These are phyloP conservation scores for Salvelinus alpinus DNA, from an alignment of 2,113 vertebrate genomes.

Conservation along the genomic window DNA sequence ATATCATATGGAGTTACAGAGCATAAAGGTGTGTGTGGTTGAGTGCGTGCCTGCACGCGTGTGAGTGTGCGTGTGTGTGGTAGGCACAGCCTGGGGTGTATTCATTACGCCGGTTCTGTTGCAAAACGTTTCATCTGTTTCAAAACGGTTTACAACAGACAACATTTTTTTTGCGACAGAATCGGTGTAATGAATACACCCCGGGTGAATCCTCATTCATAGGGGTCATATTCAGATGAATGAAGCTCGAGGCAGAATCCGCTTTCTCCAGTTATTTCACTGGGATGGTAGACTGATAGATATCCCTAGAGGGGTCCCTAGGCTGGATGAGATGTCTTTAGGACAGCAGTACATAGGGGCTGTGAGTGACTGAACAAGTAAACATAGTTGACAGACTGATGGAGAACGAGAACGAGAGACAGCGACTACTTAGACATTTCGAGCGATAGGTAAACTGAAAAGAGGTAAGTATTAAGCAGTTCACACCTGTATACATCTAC, in stretches of 20 bases:
- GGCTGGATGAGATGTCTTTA: conserved; percentile 44
- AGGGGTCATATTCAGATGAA: conserved; percentile 12
- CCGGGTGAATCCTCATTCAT: conserved; percentile 4
- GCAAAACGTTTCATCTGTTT: too few relatives aligned
- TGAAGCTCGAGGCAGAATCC: conserved; percentile 11
- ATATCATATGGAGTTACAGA: conserved; percentile 26
- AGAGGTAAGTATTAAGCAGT: not conserved
- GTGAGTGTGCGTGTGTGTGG: conserved; percentile 6
- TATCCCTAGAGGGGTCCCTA: conserved; percentile 40
- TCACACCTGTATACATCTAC: conserved; percentile 19
- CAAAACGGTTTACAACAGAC: too few relatives aligned
- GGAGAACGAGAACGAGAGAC: not conserved
- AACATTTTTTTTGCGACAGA: too few relatives aligned
- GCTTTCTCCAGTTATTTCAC: conserved; percentile 38
- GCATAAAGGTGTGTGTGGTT: not conserved
- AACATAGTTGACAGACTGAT: not conserved
- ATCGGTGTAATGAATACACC: not conserved
- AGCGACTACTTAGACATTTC: not conserved
- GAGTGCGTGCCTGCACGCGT: not conserved
- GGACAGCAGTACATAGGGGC: conserved; percentile 37
- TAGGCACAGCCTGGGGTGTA: too few relatives aligned
- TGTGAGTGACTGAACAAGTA: conserved; percentile 55
- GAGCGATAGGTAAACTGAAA: not conserved
- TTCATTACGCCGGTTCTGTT: too few relatives aligned
- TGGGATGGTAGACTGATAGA: conserved; percentile 34